Conservation (phyloP, 2,113 vertebrate genomes). For the Capreolus pygargus region DNA sequence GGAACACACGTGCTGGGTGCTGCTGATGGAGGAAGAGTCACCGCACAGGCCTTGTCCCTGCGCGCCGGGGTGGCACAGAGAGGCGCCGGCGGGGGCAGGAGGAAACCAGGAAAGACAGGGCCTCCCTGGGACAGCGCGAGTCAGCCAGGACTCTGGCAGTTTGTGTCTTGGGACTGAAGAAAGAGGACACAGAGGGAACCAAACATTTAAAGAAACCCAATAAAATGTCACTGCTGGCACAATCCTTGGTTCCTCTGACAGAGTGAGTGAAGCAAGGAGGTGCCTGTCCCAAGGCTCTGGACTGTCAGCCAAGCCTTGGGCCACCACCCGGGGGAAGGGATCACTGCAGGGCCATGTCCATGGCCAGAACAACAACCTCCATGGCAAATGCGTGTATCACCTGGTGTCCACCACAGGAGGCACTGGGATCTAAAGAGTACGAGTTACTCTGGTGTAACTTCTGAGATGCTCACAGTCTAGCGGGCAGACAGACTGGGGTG, state of each 20-base stretch:
- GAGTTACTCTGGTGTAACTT: not conserved
- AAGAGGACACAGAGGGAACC: not conserved
- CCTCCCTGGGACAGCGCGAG: not conserved
- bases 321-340: not conserved
- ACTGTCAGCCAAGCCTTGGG: not conserved
- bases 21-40: not conserved
- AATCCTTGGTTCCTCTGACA: not conserved
- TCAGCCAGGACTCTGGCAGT: not conserved
- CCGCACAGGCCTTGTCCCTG: fast-evolving
- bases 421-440: not conserved
- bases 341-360: not conserved
- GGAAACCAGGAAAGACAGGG: not conserved
- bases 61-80: not conserved
- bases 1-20: not conserved
- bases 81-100: not conserved
- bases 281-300: not conserved
- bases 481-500: not conserved
- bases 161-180: too few species aligned
- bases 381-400: not conserved
- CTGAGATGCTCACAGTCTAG: not conserved
- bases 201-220: not conserved
- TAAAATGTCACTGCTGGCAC: not conserved
- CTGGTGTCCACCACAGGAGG: not conserved
- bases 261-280: not conserved
- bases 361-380: not conserved